Percentiles rank a stretch among this genome's conserved stretches.
These are phyloP conservation scores for Ridgeia piscesae DNA, from an alignment of 1,140 invertebrate species.

Conservation along the genomic window DNA sequence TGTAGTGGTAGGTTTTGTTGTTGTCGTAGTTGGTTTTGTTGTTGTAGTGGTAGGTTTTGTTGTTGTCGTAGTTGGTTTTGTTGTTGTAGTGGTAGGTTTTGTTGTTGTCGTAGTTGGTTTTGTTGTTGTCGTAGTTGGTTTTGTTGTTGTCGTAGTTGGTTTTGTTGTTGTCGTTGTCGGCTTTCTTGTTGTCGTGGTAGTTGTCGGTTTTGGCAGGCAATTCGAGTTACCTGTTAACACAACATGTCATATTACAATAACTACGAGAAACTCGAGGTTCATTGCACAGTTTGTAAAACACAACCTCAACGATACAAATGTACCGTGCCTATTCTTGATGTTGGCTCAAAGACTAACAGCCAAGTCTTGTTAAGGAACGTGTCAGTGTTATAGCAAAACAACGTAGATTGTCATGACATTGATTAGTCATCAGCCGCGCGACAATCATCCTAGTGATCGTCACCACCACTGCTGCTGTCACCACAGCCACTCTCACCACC, in stretches of 20 bases:
- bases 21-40: not conserved
- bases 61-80: not conserved
- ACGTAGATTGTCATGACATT: not conserved
- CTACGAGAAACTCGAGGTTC: not conserved
- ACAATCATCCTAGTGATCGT: not conserved
- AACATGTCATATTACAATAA: not conserved
- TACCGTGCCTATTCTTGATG: not conserved
- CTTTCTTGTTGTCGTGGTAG: not conserved
- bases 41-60: not conserved
- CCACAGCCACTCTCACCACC: not conserved
- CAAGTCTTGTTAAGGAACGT: not conserved
- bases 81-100: not conserved
- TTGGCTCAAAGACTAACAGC: not conserved
- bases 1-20: not conserved
- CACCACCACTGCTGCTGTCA: not conserved
- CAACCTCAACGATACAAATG: not conserved
- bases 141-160: not conserved
- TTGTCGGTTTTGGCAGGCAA: not conserved
- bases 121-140: not conserved
- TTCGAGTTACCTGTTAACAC: not conserved
- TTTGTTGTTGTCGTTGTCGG: not conserved
- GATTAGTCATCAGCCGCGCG: too few relatives aligned
- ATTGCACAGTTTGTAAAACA: not conserved
- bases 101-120: not conserved
- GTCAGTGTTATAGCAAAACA: not conserved